Evolutionary conservation across 2,888 invertebrate species (phyloP).

Genomic region (Bembecia ichneumoniformis): DNA sequence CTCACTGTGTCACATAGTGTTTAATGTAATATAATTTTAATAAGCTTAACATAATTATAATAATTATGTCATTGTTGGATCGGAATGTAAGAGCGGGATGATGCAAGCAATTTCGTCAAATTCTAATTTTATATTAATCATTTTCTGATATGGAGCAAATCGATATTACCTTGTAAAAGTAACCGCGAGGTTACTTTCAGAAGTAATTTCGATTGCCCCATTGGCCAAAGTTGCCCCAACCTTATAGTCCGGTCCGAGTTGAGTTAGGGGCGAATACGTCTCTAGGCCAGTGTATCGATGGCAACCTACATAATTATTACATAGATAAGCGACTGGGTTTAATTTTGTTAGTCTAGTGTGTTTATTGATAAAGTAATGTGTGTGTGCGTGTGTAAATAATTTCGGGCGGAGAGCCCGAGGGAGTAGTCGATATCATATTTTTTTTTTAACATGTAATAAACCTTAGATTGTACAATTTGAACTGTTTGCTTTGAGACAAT

Average conservation of each 20-base stretch:
- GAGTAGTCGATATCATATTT: not conserved
- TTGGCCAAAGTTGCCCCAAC: too few species aligned
- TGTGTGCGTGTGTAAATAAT: slow-evolving; percentile 67
- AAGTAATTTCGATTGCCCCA: too few species aligned
- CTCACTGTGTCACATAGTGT: too few species aligned
- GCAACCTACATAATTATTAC: slow-evolving; percentile 59
- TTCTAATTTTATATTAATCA: too few species aligned
- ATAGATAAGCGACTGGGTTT: slow-evolving; percentile 69
- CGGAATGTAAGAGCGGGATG: too few species aligned
- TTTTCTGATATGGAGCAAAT: too few species aligned
- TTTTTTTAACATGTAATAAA: too few species aligned
- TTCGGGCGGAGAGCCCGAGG: not conserved
- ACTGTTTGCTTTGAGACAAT: slow-evolving; percentile 14
- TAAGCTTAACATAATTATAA: too few species aligned
- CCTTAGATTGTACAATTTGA: not conserved
- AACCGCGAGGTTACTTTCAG: too few species aligned
- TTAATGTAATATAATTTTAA: too few species aligned
- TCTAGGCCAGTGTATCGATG: slow-evolving; percentile 67
- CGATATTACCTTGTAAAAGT: too few species aligned
- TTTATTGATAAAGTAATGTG: slow-evolving; percentile 67
- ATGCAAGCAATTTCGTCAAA: too few species aligned
- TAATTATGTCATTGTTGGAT: not conserved
- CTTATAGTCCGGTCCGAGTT: not conserved
- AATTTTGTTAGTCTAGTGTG: slow-evolving; percentile 56
- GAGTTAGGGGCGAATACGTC: slow-evolving; percentile 18